phyloP scores from a whole-genome alignment of 2,888 invertebrate genomes.

The Drosophila cracens region DNA sequence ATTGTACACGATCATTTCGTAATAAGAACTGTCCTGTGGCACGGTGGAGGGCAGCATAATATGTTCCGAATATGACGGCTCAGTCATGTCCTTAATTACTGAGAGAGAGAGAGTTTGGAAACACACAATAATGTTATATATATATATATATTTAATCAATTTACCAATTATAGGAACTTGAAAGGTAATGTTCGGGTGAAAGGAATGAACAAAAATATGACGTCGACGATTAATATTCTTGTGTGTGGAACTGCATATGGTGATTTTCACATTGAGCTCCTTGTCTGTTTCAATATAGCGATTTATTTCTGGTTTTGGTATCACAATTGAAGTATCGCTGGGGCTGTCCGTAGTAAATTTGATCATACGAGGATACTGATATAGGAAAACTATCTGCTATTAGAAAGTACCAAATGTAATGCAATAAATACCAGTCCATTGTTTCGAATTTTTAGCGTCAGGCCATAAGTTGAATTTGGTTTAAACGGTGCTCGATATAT shows the following conservation, averaged over 20 bases:
- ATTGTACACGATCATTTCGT: constrained; percentile 75
- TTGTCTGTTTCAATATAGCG: constrained; percentile 69
- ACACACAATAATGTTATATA: neutral
- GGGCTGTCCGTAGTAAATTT: constrained; percentile 67
- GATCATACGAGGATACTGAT: constrained; percentile 70
- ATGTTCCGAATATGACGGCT: constrained; percentile 27
- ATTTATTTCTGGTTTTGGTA: constrained; percentile 35
- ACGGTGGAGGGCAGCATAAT: constrained; percentile 57
- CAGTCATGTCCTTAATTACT: constrained; percentile 36
- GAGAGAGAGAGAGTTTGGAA: neutral
- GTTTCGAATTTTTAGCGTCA: constrained; percentile 53
- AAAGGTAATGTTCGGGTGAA: constrained; percentile 77
- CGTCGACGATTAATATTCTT: constrained; percentile 66
- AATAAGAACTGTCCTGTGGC: constrained; percentile 54
- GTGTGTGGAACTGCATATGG: constrained; percentile 42
- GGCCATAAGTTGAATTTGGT: constrained; percentile 44
- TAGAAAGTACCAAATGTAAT: neutral
- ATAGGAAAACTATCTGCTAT: neutral
- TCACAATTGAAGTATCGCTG: constrained; percentile 49
- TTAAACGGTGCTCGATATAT: constrained; percentile 39
- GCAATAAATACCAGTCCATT: constrained; percentile 51
- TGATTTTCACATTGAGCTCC: constrained; percentile 52
- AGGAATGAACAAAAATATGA: constrained; percentile 64
- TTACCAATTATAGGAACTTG: constrained; percentile 79
- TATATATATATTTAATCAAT: neutral